Conservation (phyloP, 92 coral and sea anemone genomes). For the Plumapathes pennacea region DNA sequence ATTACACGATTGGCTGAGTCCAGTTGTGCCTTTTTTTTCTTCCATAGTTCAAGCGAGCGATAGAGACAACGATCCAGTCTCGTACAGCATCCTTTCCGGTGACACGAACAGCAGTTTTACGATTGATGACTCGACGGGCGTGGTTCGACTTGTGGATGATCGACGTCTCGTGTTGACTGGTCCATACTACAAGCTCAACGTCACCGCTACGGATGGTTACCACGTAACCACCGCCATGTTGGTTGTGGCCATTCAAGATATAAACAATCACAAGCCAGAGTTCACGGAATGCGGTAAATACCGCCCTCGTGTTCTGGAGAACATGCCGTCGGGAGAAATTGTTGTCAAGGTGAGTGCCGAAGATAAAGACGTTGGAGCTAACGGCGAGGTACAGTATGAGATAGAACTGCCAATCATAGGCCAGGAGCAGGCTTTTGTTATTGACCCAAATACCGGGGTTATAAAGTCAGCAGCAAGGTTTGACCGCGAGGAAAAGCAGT, state of each 20-base stretch:
- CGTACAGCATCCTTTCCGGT: constrained; percentile 81
- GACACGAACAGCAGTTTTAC: constrained; percentile 81
- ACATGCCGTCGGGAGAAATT: constrained; percentile 51
- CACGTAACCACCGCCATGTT: constrained; percentile 73
- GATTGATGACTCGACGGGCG: constrained; percentile 80
- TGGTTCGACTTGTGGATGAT: constrained; percentile 58
- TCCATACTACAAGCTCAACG: constrained; percentile 73
- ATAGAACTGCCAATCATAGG: constrained; percentile 55
- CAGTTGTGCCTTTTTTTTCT: constrained; percentile 4
- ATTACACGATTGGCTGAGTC: too few relatives aligned
- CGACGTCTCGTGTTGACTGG: constrained; percentile 57
- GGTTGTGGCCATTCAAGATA: constrained; percentile 75
- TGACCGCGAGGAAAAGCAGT: constrained; percentile 73
- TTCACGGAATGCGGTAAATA: constrained; percentile 76
- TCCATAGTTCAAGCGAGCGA: constrained; percentile 88
- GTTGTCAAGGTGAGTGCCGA: constrained; percentile 88
- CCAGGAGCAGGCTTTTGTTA: constrained; percentile 40
- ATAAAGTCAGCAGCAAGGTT: constrained; percentile 65
- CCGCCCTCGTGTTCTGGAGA: constrained; percentile 72
- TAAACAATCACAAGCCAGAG: constrained; percentile 90
- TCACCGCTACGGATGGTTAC: constrained; percentile 86
- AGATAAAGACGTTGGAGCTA: constrained; percentile 80
- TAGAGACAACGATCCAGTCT: constrained; percentile 72
- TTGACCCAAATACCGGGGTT: constrained; percentile 73
- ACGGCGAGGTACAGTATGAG: constrained; percentile 76